These are phyloP conservation scores for Adrianichthys oophorus DNA, from an alignment of 2,797 vertebrate genomes.

Conservation along the genomic window DNA sequence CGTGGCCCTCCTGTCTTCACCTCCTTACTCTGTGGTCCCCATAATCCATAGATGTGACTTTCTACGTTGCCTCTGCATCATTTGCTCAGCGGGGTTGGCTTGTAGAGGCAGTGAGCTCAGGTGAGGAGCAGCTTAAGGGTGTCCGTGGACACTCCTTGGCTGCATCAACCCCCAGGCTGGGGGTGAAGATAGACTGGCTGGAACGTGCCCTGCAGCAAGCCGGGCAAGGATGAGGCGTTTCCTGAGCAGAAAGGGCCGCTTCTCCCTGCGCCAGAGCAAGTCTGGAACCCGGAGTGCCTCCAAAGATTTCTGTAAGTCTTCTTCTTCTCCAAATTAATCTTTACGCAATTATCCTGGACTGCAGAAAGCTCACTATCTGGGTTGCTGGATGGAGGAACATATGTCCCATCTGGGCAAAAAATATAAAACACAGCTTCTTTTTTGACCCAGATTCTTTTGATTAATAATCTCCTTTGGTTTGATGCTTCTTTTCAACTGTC, in stretches of 20 bases:
- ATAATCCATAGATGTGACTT: conserved; percentile 58
- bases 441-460: conserved; percentile 39
- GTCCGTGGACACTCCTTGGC: conserved; percentile 57
- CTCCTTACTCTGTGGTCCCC: conserved; percentile 22
- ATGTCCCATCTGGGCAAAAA: conserved; percentile 3
- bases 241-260: conserved; percentile 73
- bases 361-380: conserved; percentile 35
- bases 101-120: conserved; percentile 40
- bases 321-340: conserved; percentile 4
- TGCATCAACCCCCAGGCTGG: conserved; percentile 55
- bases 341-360: conserved; percentile 13
- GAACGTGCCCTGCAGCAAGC: conserved; percentile 71
- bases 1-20: conserved; percentile 22
- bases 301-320: conserved; percentile 86
- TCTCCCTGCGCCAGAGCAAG: conserved; percentile 77
- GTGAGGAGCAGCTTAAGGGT: conserved; percentile 55
- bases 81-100: conserved; percentile 26
- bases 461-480: conserved; percentile 32
- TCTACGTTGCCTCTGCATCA: conserved; percentile 12
- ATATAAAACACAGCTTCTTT: conserved; percentile 1
- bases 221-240: conserved; percentile 79
- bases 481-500: conserved; percentile 27
- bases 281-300: conserved; percentile 73
- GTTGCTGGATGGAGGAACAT: conserved; percentile 23
- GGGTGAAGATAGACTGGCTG: conserved; percentile 71